Conservation (phyloP, 2,888 invertebrate species). For the Scrobipalpa atriplicella region DNA sequence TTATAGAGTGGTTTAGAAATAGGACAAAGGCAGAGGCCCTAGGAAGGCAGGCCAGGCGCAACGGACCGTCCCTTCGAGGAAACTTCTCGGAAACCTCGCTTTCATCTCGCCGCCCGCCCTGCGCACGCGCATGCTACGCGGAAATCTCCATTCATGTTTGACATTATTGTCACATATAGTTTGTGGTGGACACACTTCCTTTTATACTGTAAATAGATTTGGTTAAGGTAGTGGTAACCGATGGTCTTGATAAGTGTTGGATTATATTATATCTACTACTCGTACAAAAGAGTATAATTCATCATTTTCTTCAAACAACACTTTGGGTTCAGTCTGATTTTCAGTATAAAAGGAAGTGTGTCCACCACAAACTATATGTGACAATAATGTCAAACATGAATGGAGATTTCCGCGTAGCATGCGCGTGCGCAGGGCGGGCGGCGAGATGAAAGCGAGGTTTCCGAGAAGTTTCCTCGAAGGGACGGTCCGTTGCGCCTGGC, state of each 20-base stretch:
- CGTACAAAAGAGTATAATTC: no score
- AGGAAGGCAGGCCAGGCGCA: background rate
- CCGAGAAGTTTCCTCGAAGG: background rate
- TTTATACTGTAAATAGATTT: conserved; percentile 7
- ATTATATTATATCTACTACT: no score
- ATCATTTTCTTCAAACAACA: no score
- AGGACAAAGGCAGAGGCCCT: conserved; percentile 15
- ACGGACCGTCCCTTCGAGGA: background rate
- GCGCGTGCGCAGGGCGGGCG: conserved; percentile 11
- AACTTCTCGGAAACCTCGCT: background rate
- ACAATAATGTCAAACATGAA: conserved; percentile 20
- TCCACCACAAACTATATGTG: background rate
- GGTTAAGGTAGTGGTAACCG: no score
- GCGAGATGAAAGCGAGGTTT: conserved; percentile 5
- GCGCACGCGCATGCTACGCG: conserved; percentile 1
- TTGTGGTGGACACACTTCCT: background rate
- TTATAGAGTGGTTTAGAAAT: background rate
- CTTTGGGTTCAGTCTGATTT: no score
- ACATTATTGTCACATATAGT: conserved; percentile 17
- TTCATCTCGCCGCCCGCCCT: conserved; percentile 16
- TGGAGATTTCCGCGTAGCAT: conserved; percentile 12
- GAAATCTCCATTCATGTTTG: conserved; percentile 20
- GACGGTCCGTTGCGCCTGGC: background rate
- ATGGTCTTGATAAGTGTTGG: no score
- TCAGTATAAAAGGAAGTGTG: conserved; percentile 3